Base-by-base conservation (phyloP, 2,113 vertebrate species). In the Arenaria interpres region DNA sequence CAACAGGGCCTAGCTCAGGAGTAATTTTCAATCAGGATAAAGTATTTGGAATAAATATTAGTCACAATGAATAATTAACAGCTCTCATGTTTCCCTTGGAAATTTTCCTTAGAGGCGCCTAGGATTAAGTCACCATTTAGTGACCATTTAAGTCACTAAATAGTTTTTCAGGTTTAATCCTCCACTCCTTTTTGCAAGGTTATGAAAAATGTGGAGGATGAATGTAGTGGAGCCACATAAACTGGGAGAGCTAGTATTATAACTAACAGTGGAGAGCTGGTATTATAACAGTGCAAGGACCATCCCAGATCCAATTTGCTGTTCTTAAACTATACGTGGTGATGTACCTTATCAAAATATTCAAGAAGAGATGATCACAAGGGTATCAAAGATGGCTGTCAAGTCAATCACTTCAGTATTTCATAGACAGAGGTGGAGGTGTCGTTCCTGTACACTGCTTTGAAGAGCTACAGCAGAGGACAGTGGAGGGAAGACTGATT, bases 21-120 rank as follows among this genome's bases (percentile, higher is more conserved):
- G 66, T 45, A 2, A 77, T 87, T 93, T 90, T 93, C 39, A 85
- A 81, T 15, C 56, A 72, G 39, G 50, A 84, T 92, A 77, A 93
- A 19, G 7, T 87, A 78, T 82, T 93, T 85, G 80, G 53, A 93
- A 87, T 89, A 95, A 92, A 68, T 95, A 75, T 56, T 81, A 85
- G 92, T 95, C 72, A 45, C 30, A 63, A 75, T 92, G 48, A 95
- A 95, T 96, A 84, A 93, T 97, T 89, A 94, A 81, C 57, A 90
- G 73, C 45, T 94, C 33, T 93, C 28, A 3, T 90, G 73, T 41
- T 41, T 41, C 82, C 67, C 94, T 90, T 81, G 68, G 90, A 90
- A 92, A 93, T 51, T 84, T 86, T 86, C 30, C 64, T 93, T 79
- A 78, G 73, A 93, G 72, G 94, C 17, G 18, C 43, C 51, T 78